Base-by-base conservation (phyloP, 2,888 invertebrate species). In the Dryomyza anilis region DNA sequence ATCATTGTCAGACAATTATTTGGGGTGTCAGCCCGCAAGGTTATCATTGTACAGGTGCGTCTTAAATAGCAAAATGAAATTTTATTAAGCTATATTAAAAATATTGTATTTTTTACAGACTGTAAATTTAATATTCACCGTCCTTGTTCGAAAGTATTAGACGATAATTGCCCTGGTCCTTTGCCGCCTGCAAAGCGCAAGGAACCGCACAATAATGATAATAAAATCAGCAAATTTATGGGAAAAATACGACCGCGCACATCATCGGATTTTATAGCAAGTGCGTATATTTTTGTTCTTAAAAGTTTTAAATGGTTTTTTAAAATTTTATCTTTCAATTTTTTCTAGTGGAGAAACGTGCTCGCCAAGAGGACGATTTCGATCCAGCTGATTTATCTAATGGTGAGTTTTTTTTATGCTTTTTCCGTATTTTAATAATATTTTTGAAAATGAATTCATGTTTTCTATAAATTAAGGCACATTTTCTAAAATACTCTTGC, bases 21-120 rank as follows among this genome's bases (percentile, higher is more conserved):
- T 94, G 95, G 88, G 98, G 98, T 57, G 92, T 98, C 67, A 96
- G 96, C 76, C 95, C 96, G 71, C 98, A 98, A 85, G 98, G 97
- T 64, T 97, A 94, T 86, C 93, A 95, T 78, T 99, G 98, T 84
- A 89, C 91, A 80, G 92, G 97, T 73, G 21, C 33, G 33, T 33
- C 57, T 48, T 14, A 7, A 27, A 1, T 52, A n/a, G 8, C 36
- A 3, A 16, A 12, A n/a, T n/a, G n/a, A n/a, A n/a, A n/a, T n/a
- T n/a, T n/a, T 21, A 52, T 36, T 8, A 12, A 25, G 67, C 14
- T 8, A 46, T 3, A 16, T 29, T 21, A 6, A 39, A 14, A 23
- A n/a, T 33, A 30, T 45, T 43, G 1, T 52, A 36, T 53, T 56
- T 27, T 6, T 63, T 64, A 16, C 58, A 83, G 95, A 92, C 83